Conservation (phyloP, 2,888 invertebrate species). For the Ichneumon xanthorius region DNA sequence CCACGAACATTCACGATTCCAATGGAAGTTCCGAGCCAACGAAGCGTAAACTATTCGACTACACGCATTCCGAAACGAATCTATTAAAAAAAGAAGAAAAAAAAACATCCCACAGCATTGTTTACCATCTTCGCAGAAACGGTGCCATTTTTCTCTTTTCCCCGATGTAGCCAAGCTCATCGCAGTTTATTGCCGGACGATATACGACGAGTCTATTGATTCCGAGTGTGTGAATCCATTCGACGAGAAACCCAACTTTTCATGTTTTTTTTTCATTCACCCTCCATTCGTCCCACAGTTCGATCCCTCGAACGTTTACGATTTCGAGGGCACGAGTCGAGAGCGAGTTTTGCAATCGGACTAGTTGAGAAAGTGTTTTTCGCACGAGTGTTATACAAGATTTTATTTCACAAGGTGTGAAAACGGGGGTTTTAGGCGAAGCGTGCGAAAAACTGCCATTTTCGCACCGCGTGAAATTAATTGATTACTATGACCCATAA, state of each 20-base stretch:
- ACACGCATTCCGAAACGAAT: background rate
- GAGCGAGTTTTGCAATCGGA: too few species aligned
- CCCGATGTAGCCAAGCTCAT: background rate
- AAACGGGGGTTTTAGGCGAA: too few species aligned
- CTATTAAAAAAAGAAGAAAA: background rate
- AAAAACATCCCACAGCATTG: background rate
- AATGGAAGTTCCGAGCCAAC: background rate
- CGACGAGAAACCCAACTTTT: background rate
- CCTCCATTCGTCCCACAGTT: background rate
- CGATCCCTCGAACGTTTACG: slow-evolving; percentile 10
- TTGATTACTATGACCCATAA: too few species aligned
- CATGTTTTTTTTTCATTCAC: slow-evolving; percentile 1
- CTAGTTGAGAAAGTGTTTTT: too few species aligned
- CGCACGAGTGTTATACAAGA: too few species aligned
- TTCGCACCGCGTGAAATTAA: too few species aligned
- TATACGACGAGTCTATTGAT: slow-evolving; percentile 19
- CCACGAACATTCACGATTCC: too few species aligned
- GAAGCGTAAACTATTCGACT: too few species aligned
- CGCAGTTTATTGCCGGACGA: background rate
- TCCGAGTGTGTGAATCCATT: background rate
- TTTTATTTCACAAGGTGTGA: too few species aligned
- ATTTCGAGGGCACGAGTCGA: background rate
- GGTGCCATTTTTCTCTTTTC: background rate
- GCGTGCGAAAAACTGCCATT: too few species aligned
- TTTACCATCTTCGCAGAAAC: background rate